Evolutionary conservation across 2,888 invertebrate genomes (phyloP), one percentile per base, ranked within the genome.

Genomic region (Drosophila antonietae): DNA sequence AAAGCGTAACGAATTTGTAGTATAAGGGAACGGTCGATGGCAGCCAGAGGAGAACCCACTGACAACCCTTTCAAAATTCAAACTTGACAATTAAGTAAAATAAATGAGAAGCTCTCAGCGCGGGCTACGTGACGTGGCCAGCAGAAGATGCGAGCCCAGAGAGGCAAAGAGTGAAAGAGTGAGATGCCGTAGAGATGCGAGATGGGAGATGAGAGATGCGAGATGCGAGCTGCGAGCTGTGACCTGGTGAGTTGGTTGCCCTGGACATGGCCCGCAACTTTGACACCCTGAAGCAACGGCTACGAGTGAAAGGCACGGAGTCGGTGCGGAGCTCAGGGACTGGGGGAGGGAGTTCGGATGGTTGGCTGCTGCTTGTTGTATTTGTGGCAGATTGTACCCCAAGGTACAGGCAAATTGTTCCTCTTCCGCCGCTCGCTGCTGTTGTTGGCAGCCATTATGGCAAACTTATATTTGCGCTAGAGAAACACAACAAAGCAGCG

Each of bases 21-120:
- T 55, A 60, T 43, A 62, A 15, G 39, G 39, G 41, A 41, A 41
- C 35, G 41, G 37, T 10, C 46, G 55, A 44, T 37, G 47, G 14
- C 14, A 47, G 47, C 8, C 43, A 35, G 59, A 59, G 68, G 62
- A 69, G 44, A 33, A 9, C 33, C 46, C 51, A 78, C 75, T 86
- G 88, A 81, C 84, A 86, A 84, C 87, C 86, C 88, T 88, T 88
- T 86, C 79, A 82, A 75, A 86, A 80, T 78, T 85, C 80, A 80
- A 80, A 86, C 89, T 89, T 90, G 86, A 90, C 89, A 88, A 90
- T 90, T 90, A 89, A 89, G 90, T 89, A 90, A 89, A 89, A 90
- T 90, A 89, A 90, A 90, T 90, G 90, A 90, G 86, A 73, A 83
- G 81, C 75, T 74, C 73, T 73, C 81, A 71, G 68, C 73, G 66